Base-by-base conservation (phyloP, 30 jellyfish, hydroid and myxozoan species). In the Aurelia sp. region DNA sequence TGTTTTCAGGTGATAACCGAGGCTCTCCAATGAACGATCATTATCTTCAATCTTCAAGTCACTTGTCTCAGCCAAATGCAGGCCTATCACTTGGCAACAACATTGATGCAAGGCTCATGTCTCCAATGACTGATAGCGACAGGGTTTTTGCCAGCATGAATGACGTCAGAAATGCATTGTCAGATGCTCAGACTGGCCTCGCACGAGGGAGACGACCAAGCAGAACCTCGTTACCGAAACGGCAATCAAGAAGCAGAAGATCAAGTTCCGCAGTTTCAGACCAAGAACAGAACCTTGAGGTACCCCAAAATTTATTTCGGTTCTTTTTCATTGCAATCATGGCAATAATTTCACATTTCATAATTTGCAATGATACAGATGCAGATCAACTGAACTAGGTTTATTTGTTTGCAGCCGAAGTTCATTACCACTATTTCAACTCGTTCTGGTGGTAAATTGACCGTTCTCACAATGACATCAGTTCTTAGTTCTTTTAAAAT, bases 211-310 rank as follows among this genome's bases (percentile, higher is more conserved):
- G 90, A 40, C 74, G 90, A 13, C 82, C 90, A 16, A 80, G 90
- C 52, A 61, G 90, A 21, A 22, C 90, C 6, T 74, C 85, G 16
- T 81, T 51, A 4, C 83, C 83, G 17, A 80, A 80, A 72, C 60
- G 90, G 64, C 90, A 66, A 51, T 66, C 90, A 19, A 17, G 90
- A 30, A 80, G 83, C 62, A 69, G 90, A 17, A 70, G 90, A 15
- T 51, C 90, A 52, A 80, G 90, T 64, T 48, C 90, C 1, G 90
- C 78, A 31, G 51, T 80, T 23, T 80, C 90, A 16, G 90, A 80
- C 33, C 82, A 80, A 60, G 90, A 80, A 47, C 90, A 80, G 76
- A 80, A 80, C 59, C 90, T 80, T 60, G 90, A 80, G 90, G 90
- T 80, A 62, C 85, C 35, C 82, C 66, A 72, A 12, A 30, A 31